Base-by-base conservation (phyloP, 2,113 vertebrate genomes). In the Acrocephalus arundinaceus region DNA sequence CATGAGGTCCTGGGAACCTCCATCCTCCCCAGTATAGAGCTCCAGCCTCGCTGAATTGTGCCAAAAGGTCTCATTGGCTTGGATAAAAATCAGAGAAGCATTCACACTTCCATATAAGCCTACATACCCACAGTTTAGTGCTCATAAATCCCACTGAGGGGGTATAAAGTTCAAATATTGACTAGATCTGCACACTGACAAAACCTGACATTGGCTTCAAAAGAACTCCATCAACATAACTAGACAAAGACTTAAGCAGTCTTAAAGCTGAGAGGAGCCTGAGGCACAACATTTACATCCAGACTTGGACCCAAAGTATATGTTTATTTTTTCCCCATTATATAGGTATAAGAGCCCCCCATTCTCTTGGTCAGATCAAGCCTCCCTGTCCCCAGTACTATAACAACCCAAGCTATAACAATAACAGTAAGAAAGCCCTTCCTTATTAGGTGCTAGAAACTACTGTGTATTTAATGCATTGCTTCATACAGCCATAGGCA, bases 381-480 rank as follows among this genome's bases (percentile, higher is more conserved):
- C 57, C 61, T 86, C 65, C 57, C 76, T 49, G 68, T 95, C 68
- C 90, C 70, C 80, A 94, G 31, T 78, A 87, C 54, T 94, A 91
- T 94, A 97, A 96, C 94, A 97, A 92, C 70, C 49, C 70, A 57
- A 70, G 62, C 49, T 96, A 21, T 96, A 96, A 97, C 89, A 96
- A 94, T 96, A 96, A 97, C 94, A 97, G 81, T 93, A 84, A 90
- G 83, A 92, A 54, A 94, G 80, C 46, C 83, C 86, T 94, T 96
- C 94, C 96, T 95, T 96, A 96, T 96, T 96, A 94, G 95, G 96
- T 93, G 54, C 80, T 96, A 87, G 90, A 96, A 95, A 94, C 95
- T 92, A 81, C 89, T 67, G 66, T 97, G 54, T 94, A 89, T 89
- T 94, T 94, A 94, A 94, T 1, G 28, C 90, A 94, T 59, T 33